Conservation (phyloP, 1,140 invertebrate genomes). For the Drosophila dunni region DNA sequence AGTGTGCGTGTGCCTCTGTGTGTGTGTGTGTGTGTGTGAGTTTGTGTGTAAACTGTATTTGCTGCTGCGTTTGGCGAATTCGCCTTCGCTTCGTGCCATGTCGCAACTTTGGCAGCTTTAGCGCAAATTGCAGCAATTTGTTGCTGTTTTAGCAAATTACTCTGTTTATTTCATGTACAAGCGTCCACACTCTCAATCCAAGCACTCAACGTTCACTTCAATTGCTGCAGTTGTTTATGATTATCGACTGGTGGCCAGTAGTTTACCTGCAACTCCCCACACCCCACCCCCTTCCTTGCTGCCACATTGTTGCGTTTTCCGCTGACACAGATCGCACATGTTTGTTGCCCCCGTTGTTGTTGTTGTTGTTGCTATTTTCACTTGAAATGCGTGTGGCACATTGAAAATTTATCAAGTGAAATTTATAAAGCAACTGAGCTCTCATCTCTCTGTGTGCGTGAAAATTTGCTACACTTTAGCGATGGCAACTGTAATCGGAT, state of each 20-base stretch:
- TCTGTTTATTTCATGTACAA: slow-evolving; percentile 71
- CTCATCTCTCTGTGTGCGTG: slow-evolving; percentile 49
- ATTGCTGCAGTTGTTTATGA: slow-evolving; percentile 63
- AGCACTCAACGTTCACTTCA: slow-evolving; percentile 22
- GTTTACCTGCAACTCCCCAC: slow-evolving; percentile 33
- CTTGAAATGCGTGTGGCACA: slow-evolving; percentile 66
- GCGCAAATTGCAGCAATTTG: slow-evolving; percentile 81
- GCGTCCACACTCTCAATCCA: slow-evolving; percentile 17
- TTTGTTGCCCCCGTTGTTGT: slow-evolving; percentile 43
- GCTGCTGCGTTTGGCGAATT: slow-evolving; percentile 13
- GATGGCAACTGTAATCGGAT: slow-evolving; percentile 81
- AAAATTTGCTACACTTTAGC: slow-evolving; percentile 82
- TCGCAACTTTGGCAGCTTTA: slow-evolving; percentile 72
- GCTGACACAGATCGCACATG: slow-evolving; percentile 48
- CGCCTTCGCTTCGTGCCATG: slow-evolving; percentile 30
- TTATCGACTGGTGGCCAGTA: slow-evolving; percentile 69
- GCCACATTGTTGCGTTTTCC: neutral
- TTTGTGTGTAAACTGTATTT: slow-evolving; percentile 13
- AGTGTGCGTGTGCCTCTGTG: slow-evolving; percentile 29
- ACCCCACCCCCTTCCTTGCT: neutral
- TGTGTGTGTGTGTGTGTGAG: slow-evolving; percentile 14
- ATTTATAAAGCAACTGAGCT: slow-evolving; percentile 56
- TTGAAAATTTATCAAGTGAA: slow-evolving; percentile 80
- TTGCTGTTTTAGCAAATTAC: slow-evolving; percentile 83
- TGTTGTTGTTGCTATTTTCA: slow-evolving; percentile 22